Conservation (phyloP, 2,888 invertebrate species). For the Ashinkailepas kermadecensis region DNA sequence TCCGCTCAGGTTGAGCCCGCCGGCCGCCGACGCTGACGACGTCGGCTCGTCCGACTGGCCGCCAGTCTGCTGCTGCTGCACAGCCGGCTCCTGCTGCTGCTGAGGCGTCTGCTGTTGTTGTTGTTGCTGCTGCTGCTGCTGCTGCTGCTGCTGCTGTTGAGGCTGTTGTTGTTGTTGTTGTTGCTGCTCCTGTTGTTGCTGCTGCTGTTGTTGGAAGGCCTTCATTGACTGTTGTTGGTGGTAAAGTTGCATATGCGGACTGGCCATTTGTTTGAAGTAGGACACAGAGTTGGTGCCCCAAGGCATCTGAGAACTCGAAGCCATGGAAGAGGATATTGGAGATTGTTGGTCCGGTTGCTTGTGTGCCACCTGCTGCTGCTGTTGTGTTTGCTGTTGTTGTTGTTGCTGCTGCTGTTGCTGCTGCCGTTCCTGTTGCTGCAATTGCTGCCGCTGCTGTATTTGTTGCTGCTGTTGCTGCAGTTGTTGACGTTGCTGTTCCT, state of each 20-base stretch:
- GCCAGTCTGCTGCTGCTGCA: no score
- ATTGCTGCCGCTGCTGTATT: not conserved
- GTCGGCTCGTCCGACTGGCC: not conserved
- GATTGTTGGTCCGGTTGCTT: not conserved
- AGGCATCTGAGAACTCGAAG: not conserved
- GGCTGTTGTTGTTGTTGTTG: not conserved
- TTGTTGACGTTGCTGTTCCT: not conserved
- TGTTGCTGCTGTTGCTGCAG: conserved; percentile 1
- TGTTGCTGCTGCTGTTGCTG: conserved; percentile 3
- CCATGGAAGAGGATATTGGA: not conserved
- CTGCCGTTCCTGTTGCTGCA: not conserved
- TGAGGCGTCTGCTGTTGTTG: not conserved
- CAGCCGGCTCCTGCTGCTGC: not conserved
- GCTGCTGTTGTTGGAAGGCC: conserved; percentile 13
- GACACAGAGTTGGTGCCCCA: conserved; percentile 9
- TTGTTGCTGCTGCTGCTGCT: not conserved
- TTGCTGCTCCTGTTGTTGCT: conserved; percentile 3
- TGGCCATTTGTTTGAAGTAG: conserved; percentile 23
- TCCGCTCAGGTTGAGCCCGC: not conserved
- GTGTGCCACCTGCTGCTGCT: not conserved
- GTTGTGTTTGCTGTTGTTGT: not conserved
- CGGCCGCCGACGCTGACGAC: not conserved
- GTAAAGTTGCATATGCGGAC: conserved; percentile 16
- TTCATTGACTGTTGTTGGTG: conserved; percentile 21
- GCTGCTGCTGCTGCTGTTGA: not conserved